Percentiles rank a stretch among this genome's conserved stretches.
These are phyloP conservation scores for Heliconius charithonia DNA, from an alignment of 2,888 invertebrate genomes.

Conservation along the genomic window DNA sequence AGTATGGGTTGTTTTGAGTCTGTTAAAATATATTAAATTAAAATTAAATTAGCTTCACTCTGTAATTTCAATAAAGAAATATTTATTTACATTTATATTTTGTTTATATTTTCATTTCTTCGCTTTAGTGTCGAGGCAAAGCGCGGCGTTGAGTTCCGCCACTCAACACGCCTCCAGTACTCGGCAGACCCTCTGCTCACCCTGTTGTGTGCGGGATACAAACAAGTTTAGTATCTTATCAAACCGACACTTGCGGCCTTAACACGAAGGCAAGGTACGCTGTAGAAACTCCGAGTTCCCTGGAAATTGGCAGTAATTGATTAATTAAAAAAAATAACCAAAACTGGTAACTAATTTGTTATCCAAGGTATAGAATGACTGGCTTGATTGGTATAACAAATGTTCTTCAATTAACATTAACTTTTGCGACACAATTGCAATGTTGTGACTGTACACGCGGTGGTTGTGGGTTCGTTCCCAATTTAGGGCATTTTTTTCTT, in stretches of 20 bases:
- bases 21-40: too few relatives aligned
- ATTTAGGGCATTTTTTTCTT: neutral
- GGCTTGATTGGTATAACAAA: neutral
- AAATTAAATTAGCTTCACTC: too few relatives aligned
- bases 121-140: too few relatives aligned
- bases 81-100: too few relatives aligned
- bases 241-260: neutral
- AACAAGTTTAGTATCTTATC: neutral
- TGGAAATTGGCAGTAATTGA: neutral
- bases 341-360: neutral
- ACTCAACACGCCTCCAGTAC: too few relatives aligned
- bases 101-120: too few relatives aligned
- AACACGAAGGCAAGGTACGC: neutral
- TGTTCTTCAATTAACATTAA: neutral
- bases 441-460: neutral
- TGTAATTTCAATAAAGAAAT: too few relatives aligned
- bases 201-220: neutral
- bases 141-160: too few relatives aligned
- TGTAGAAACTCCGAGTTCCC: conserved; percentile 2
- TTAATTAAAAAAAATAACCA: neutral
- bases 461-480: neutral
- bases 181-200: too few relatives aligned
- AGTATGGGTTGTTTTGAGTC: neutral
- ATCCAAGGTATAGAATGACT: neutral
- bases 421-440: neutral